Evolutionary conservation across 2,797 vertebrate genomes (phyloP).

Genomic region (Setipinna tenuifilis): DNA sequence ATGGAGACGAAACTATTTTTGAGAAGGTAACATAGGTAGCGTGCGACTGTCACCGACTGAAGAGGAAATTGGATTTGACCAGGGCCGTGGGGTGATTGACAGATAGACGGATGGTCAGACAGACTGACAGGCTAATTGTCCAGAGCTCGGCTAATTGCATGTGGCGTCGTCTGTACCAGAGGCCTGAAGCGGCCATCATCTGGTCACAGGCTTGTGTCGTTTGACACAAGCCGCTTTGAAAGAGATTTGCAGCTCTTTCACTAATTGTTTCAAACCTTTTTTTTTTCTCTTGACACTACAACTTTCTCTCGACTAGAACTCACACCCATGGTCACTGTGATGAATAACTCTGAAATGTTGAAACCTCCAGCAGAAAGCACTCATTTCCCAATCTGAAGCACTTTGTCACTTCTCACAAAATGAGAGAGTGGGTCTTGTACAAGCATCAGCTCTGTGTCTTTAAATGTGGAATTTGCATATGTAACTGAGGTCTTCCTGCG

Average conservation of each 20-base stretch:
- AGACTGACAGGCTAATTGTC: constrained; percentile 9
- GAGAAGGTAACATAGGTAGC: constrained; percentile 7
- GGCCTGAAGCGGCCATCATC: not conserved
- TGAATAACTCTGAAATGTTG: no score
- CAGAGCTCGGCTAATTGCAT: constrained; percentile 3
- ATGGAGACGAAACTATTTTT: constrained; percentile 8
- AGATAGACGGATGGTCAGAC: not conserved
- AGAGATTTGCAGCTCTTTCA: not conserved
- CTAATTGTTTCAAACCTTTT: not conserved
- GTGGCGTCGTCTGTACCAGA: not conserved
- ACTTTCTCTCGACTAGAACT: not conserved
- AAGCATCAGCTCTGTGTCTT: no score
- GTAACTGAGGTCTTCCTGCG: no score
- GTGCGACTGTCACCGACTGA: not conserved
- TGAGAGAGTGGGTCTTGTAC: no score
- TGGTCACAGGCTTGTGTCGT: not conserved
- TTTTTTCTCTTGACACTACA: not conserved
- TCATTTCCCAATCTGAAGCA: no score
- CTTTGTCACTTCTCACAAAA: no score
- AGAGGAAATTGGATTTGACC: constrained; percentile 19
- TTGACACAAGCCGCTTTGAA: not conserved
- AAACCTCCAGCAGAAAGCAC: no score
- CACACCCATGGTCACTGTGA: no score
- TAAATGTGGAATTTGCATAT: no score
- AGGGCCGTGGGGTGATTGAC: constrained; percentile 3